These are phyloP conservation scores for Rapana venosa DNA, from an alignment of 2,888 invertebrate species.

Conservation along the genomic window DNA sequence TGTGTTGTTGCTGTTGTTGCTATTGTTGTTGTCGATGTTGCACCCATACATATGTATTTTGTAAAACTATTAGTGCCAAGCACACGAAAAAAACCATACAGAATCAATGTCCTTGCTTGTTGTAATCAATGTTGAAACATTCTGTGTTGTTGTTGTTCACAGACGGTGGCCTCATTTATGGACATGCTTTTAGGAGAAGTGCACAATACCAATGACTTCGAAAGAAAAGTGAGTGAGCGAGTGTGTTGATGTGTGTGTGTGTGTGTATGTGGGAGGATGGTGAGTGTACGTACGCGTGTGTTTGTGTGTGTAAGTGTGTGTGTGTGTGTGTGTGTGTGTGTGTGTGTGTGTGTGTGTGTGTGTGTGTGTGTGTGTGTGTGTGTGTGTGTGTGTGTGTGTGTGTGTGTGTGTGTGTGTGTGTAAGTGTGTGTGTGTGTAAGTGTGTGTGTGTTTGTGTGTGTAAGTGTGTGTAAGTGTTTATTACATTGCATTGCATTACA, in stretches of 20 bases:
- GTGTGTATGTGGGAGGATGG: no score
- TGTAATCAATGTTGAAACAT: no score
- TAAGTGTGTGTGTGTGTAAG: neutral
- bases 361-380: constrained; percentile 26
- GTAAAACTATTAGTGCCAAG: no score
- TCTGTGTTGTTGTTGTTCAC: neutral
- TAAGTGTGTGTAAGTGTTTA: neutral
- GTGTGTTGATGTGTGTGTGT: no score
- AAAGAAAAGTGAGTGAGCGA: constrained; percentile 54
- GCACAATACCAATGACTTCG: constrained; percentile 54
- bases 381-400: constrained; percentile 2
- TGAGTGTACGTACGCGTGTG: no score
- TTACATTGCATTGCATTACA: no score
- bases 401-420: neutral
- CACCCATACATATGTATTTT: no score
- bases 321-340: constrained; percentile 9
- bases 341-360: constrained; percentile 16
- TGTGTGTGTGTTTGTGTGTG: neutral
- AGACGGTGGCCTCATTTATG: constrained; percentile 59
- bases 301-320: neutral
- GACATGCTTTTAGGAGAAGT: constrained; percentile 55
- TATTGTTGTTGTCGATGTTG: no score
- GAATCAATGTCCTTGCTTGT: no score
- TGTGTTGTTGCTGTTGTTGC: no score
- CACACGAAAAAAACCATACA: no score